Evolutionary conservation across 1,140 invertebrate genomes (phyloP).

Genomic region (Magallana ariakensis): DNA sequence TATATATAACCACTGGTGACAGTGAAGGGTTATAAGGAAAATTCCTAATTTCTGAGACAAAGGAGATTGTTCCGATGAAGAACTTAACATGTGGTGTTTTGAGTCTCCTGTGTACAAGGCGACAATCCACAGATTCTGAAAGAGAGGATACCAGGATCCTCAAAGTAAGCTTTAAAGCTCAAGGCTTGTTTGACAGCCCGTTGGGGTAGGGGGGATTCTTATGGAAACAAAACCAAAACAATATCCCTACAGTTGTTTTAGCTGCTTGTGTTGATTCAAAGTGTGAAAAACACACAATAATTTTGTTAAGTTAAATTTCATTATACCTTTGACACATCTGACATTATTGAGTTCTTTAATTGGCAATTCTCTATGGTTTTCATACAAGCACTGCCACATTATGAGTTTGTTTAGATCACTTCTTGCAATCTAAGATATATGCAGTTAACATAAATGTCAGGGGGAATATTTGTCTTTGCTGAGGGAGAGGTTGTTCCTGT

Average conservation of each 20-base stretch:
- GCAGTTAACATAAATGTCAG: neutral
- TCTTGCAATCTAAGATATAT: too few species aligned
- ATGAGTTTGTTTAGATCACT: too few species aligned
- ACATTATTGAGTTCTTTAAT: neutral
- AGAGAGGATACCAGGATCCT: neutral
- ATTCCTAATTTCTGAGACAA: too few species aligned
- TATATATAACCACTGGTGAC: too few species aligned
- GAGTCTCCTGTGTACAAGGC: slow-evolving; percentile 20
- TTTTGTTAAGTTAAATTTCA: neutral
- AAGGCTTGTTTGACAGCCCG: neutral
- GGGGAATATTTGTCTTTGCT: neutral
- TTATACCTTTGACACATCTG: slow-evolving; percentile 15
- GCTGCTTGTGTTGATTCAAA: neutral
- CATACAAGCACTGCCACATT: too few species aligned
- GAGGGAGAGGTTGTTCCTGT: neutral
- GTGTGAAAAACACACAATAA: slow-evolving; percentile 1
- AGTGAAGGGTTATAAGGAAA: too few species aligned
- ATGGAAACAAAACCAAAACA: neutral
- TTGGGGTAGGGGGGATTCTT: neutral
- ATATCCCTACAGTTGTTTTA: neutral
- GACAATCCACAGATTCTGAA: neutral
- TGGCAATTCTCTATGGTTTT: too few species aligned
- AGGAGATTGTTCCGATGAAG: neutral
- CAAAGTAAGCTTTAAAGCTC: neutral
- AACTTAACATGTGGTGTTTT: neutral